Conservation (phyloP, 2,888 invertebrate species). For the Sminthurides aquaticus region DNA sequence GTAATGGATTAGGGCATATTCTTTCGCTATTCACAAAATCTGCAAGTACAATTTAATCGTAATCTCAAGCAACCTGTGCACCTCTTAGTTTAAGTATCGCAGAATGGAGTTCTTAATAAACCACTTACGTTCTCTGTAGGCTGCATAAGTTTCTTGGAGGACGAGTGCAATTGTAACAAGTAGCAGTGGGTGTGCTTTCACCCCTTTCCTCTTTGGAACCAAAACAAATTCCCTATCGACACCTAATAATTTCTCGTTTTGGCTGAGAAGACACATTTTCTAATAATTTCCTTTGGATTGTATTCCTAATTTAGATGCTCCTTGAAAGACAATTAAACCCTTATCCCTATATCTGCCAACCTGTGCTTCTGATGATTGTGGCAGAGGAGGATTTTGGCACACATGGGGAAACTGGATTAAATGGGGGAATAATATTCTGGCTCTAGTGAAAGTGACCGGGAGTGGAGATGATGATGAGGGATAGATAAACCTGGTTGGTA, state of each 20-base stretch:
- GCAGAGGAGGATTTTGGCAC: too few species aligned
- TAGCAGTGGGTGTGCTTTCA: too few species aligned
- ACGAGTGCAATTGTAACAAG: not conserved
- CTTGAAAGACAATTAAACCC: too few species aligned
- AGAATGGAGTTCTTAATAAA: too few species aligned
- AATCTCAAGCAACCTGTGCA: too few species aligned
- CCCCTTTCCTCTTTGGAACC: too few species aligned
- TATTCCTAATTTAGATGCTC: not conserved
- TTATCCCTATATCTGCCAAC: too few species aligned
- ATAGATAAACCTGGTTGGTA: not conserved
- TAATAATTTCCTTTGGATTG: not conserved
- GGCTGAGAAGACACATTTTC: not conserved
- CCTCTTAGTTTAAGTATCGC: not conserved
- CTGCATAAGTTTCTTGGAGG: not conserved
- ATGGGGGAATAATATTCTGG: not conserved
- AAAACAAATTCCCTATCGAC: not conserved
- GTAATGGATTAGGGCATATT: constrained; percentile 21
- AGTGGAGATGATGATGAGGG: too few species aligned
- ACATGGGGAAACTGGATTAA: not conserved
- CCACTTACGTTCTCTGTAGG: not conserved
- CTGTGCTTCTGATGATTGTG: too few species aligned
- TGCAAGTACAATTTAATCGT: too few species aligned
- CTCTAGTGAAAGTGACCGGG: not conserved
- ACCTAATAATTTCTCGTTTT: not conserved
- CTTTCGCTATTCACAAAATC: constrained; percentile 21